A percentile compares a stretch with the other conserved stretches of the same genome.
Conservation (phyloP, 2,888 invertebrate genomes). For the Conistra vaccinii region DNA sequence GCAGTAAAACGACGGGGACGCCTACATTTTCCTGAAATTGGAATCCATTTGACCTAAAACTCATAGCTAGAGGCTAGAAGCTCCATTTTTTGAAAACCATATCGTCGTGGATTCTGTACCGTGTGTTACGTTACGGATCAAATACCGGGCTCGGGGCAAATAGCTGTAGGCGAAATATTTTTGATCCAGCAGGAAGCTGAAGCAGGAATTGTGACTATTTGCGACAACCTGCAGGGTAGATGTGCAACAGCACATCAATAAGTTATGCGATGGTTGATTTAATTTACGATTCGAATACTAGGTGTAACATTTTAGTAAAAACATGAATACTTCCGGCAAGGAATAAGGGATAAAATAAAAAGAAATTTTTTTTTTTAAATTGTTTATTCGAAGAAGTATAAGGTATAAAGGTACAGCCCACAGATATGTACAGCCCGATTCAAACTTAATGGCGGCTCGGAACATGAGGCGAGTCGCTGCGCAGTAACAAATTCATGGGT, state of each 20-base stretch:
- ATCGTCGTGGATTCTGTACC: not conserved
- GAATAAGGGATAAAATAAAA: too few species aligned
- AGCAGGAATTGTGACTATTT: slow-evolving; percentile 24
- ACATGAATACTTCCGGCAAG: too few species aligned
- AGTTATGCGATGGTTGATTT: not conserved
- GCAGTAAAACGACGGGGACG: slow-evolving; percentile 21
- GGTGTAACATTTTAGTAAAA: not conserved
- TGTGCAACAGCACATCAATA: not conserved
- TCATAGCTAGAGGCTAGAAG: slow-evolving; percentile 19
- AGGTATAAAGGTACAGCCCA: too few species aligned
- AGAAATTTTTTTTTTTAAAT: too few species aligned
- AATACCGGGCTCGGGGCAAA: slow-evolving; percentile 26
- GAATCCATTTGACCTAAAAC: slow-evolving; percentile 28
- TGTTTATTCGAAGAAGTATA: too few species aligned
- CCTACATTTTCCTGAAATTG: not conserved
- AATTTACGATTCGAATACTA: not conserved
- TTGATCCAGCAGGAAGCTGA: too few species aligned
- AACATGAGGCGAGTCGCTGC: too few species aligned
- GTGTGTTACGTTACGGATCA: slow-evolving; percentile 1
- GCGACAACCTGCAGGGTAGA: not conserved
- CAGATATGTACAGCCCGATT: too few species aligned
- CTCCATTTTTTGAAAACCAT: slow-evolving; percentile 27
- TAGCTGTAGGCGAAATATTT: slow-evolving; percentile 32
- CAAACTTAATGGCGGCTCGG: too few species aligned
- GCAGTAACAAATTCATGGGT: too few species aligned